A percentile compares a stretch with the other conserved stretches of the same genome.
These are phyloP conservation scores for Anneissia japonica DNA, from an alignment of 35 echinoderm and acorn worm genomes.

Conservation along the genomic window DNA sequence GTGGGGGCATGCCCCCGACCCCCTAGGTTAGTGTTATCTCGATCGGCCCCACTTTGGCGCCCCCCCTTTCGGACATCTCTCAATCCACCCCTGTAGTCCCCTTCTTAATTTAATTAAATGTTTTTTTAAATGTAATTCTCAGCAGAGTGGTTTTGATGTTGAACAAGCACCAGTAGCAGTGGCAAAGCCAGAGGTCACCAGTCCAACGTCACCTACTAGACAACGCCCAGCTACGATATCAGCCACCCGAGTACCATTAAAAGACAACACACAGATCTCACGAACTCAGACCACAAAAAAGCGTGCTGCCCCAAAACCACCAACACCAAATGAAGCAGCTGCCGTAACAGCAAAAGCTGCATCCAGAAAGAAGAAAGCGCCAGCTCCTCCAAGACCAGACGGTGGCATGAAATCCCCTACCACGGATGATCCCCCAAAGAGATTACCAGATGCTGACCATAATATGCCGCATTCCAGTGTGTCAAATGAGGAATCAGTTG, in stretches of 20 bases:
- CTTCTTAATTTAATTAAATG: too few relatives aligned
- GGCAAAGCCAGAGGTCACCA: not conserved
- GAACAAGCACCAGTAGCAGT: not conserved
- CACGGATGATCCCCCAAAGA: not conserved
- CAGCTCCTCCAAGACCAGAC: constrained; percentile 36
- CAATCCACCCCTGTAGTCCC: too few relatives aligned
- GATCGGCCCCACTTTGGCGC: too few relatives aligned
- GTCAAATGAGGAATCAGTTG: too few relatives aligned
- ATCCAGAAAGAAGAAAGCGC: constrained; percentile 40
- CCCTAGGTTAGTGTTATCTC: too few relatives aligned
- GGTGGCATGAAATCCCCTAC: not conserved
- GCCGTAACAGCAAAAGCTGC: not conserved
- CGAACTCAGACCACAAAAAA: not conserved
- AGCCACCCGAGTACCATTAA: not conserved
- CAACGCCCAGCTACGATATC: not conserved
- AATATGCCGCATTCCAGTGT: too few relatives aligned
- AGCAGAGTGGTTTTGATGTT: not conserved
- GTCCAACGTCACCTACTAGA: not conserved
- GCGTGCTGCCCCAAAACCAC: not conserved
- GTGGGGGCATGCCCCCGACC: too few relatives aligned
- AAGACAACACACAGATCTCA: not conserved
- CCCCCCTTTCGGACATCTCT: too few relatives aligned
- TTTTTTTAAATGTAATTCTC: not conserved
- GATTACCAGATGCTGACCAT: too few relatives aligned
- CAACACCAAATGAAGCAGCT: not conserved